Evolutionary conservation across 1,140 invertebrate genomes (phyloP).

Genomic region (Sycobia sp.): DNA sequence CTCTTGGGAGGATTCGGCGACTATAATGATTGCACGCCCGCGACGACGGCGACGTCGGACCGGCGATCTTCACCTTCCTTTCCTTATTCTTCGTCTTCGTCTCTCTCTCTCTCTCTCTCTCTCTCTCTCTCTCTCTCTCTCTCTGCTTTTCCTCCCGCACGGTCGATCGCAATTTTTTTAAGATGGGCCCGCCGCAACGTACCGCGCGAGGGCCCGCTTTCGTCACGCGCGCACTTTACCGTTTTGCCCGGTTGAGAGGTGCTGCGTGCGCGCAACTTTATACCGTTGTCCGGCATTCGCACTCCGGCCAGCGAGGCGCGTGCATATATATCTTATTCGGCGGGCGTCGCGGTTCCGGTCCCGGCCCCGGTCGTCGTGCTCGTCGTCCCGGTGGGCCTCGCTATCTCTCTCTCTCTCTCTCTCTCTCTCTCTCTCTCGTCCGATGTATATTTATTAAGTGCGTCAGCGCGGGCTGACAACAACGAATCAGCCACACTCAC

Average conservation of each 20-base stretch:
- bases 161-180: too few relatives aligned
- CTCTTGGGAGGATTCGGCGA: too few relatives aligned
- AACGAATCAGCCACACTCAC: too few relatives aligned
- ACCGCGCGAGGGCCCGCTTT: slow-evolving; percentile 10
- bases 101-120: background rate
- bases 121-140: background rate
- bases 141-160: background rate
- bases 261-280: background rate
- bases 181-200: background rate
- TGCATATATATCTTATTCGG: background rate
- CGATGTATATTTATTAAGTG: too few relatives aligned
- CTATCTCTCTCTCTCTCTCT: too few relatives aligned
- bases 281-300: slow-evolving; percentile 15
- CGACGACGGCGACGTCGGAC: background rate
- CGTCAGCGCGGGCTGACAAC: too few relatives aligned
- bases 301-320: background rate
- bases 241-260: slow-evolving; percentile 14
- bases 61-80: background rate
- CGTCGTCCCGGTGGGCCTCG: too few relatives aligned
- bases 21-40: too few relatives aligned
- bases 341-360: background rate
- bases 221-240: slow-evolving; percentile 34
- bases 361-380: background rate
- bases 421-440: too few relatives aligned
- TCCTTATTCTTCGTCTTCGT: background rate